phyloP scores from a whole-genome alignment of 2,113 vertebrate species.

The Emydura subglobosa region DNA sequence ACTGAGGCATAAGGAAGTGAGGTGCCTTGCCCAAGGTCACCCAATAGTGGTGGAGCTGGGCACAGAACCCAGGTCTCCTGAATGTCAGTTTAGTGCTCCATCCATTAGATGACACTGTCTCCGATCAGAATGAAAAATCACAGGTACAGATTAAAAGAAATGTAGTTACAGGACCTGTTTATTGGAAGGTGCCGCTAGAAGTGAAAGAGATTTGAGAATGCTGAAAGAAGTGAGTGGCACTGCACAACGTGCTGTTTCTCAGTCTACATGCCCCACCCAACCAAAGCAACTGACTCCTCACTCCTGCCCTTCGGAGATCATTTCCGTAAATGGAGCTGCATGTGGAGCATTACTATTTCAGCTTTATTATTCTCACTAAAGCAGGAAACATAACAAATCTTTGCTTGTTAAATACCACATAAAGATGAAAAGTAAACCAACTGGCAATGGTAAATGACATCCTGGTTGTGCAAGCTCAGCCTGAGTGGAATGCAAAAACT shows the following conservation, averaged over 20 bases:
- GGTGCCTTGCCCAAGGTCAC: too few relatives aligned
- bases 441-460: neutral
- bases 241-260: neutral
- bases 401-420: neutral
- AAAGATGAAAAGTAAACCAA: slow-evolving; percentile 19
- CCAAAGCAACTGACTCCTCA: neutral
- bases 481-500: neutral
- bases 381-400: neutral
- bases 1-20: too few relatives aligned
- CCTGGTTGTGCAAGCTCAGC: neutral
- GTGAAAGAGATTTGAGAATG: neutral
- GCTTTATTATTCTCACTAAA: neutral
- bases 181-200: neutral
- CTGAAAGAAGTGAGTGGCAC: neutral
- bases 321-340: neutral
- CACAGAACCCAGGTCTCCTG: too few relatives aligned
- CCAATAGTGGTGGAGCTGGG: too few relatives aligned
- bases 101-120: too few relatives aligned
- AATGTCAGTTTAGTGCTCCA: too few relatives aligned
- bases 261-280: neutral
- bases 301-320: neutral
- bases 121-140: neutral
- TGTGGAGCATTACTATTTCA: neutral
- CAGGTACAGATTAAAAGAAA: neutral
- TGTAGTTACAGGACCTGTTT: neutral